These are phyloP conservation scores for Tachina lurida DNA, from an alignment of 2,888 invertebrate species.

Conservation along the genomic window DNA sequence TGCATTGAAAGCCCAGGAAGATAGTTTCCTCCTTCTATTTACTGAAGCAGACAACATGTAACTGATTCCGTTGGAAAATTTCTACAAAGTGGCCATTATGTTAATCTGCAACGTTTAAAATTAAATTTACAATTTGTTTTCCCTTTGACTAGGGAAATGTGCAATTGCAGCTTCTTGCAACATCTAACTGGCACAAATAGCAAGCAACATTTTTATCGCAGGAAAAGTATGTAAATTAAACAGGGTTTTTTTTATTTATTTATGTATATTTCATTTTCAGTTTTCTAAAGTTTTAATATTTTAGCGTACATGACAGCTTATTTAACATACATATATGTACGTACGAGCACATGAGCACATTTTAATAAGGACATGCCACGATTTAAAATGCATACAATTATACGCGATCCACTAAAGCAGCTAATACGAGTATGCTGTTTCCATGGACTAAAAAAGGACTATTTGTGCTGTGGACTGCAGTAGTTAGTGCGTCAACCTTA, in stretches of 20 bases:
- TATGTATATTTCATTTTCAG: slow-evolving; percentile 11
- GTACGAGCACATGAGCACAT: neutral
- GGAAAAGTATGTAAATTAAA: slow-evolving; percentile 57
- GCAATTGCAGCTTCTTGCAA: neutral
- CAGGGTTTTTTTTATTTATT: slow-evolving; percentile 11
- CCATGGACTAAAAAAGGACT: too few relatives aligned
- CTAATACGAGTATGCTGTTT: neutral
- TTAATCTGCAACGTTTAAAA: neutral
- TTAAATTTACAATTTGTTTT: neutral
- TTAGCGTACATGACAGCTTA: slow-evolving; percentile 56
- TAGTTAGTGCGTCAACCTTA: too few relatives aligned
- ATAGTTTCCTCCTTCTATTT: neutral
- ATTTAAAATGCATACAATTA: neutral
- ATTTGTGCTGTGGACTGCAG: too few relatives aligned
- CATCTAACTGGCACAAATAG: slow-evolving; percentile 9
- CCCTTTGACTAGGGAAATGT: neutral
- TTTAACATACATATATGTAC: slow-evolving; percentile 49
- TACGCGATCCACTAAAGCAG: neutral
- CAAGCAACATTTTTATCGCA: slow-evolving; percentile 13
- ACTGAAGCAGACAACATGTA: neutral
- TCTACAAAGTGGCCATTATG: neutral
- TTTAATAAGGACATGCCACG: neutral
- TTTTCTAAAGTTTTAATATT: slow-evolving; percentile 22
- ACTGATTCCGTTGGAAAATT: neutral
- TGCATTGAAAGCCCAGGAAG: too few relatives aligned